A percentile compares a stretch with the other conserved stretches of the same genome.
Evolutionary conservation across 1,140 invertebrate species (phyloP).

Genomic region (Drosophila rhopaloa): DNA sequence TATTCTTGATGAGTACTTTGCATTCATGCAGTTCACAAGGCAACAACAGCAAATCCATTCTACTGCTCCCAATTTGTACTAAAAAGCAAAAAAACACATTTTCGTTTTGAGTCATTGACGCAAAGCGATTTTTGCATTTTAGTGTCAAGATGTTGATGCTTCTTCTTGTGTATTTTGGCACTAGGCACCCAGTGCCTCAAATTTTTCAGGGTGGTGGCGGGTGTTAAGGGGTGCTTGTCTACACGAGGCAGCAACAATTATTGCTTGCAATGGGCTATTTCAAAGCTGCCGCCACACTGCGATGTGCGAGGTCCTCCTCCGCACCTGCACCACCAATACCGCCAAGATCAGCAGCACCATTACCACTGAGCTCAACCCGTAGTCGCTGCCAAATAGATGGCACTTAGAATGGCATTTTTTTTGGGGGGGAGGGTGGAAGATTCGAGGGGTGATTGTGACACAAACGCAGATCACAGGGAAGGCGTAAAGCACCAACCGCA

Average conservation of each 20-base stretch:
- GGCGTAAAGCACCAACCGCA: conserved; percentile 2
- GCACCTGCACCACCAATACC: conserved; percentile 36
- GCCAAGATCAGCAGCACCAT: not conserved
- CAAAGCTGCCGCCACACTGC: conserved; percentile 39
- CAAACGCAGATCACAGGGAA: conserved; percentile 32
- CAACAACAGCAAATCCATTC: conserved; percentile 28
- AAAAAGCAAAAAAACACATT: conserved; percentile 52
- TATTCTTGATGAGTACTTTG: conserved; percentile 29
- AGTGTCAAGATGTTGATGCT: conserved; percentile 70
- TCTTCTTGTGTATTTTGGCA: conserved; percentile 59
- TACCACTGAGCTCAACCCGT: conserved; percentile 8
- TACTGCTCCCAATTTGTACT: conserved; percentile 27
- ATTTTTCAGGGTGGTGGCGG: not conserved
- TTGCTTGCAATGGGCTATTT: conserved; percentile 79
- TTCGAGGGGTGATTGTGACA: not conserved
- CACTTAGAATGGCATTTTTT: conserved; percentile 48
- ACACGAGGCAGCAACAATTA: conserved; percentile 73
- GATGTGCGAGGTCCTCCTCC: conserved; percentile 36
- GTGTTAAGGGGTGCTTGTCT: conserved; percentile 2
- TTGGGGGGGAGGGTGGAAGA: not conserved
- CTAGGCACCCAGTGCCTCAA: conserved; percentile 32
- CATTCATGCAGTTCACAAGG: not conserved
- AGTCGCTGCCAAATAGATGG: conserved; percentile 30
- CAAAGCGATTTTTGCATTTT: conserved; percentile 82
- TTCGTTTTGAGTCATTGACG: conserved; percentile 79